Base-by-base conservation (phyloP, 1,140 invertebrate species). In the Limonius californicus region DNA sequence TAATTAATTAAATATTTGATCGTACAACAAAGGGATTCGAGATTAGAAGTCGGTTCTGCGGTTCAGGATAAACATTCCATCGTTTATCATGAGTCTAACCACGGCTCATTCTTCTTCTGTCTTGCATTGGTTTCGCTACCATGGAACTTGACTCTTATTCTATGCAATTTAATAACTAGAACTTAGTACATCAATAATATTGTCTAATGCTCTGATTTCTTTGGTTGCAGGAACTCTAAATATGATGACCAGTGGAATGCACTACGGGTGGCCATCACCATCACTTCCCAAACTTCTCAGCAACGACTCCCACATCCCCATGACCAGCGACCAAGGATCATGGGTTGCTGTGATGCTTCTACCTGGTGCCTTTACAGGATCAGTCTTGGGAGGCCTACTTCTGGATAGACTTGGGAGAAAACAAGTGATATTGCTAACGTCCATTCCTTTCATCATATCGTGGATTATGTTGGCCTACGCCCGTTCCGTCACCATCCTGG, bases 381-480 rank as follows among this genome's bases (percentile, higher is more conserved):
- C 79, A 0, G 77, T 80, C 42, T 47, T 78, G 4, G 78, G 75
- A 8, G 78, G 77, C 20, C 75, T 68, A 11, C 53, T 80, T 1
- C 72, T 79, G 2, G 83, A 83, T 66, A 78, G 74, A 56, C 75
- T 86, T 54, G 90, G 90, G 2, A 79, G 88, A 16, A 90, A 89
- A 76, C 77, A 75, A 19, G 85, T 87, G 0, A 80, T 92, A 0
- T 72, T 88, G 0, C 64, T 85, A 1, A 80, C 84, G 0, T 78
- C 83, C 0, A 55, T 86, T 0, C 85, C 85, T 0, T 83, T 84
- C 65, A 76, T 85, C 19, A 62, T 84, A 3, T 27, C 63, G 20
- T 90, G 86, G 84, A 71, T 84, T 2, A 73, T 84, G 4, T 81
- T 89, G 1, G 81, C 84, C 67, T 68, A 81, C 50, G 77, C 80